A percentile compares a stretch with the other conserved stretches of the same genome.
These are phyloP conservation scores for Spheniscus mendiculus DNA, from an alignment of 2,113 vertebrate species.

Conservation along the genomic window DNA sequence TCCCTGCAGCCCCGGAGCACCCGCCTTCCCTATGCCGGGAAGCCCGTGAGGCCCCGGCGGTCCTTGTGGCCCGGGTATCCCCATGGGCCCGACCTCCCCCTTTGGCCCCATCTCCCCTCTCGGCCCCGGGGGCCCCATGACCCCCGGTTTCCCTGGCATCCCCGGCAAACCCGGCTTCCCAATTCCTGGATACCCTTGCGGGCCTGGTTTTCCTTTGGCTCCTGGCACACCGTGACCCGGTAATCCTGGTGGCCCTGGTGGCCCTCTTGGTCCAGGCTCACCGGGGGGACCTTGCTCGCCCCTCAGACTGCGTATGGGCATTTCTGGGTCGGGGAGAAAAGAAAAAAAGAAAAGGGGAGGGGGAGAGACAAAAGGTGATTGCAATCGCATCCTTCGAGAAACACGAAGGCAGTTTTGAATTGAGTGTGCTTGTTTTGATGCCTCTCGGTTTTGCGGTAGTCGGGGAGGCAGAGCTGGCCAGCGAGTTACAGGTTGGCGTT, in stretches of 20 bases:
- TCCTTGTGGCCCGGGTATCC: conserved; percentile 87
- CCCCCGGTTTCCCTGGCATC: conserved; percentile 89
- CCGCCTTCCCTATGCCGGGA: conserved; percentile 90
- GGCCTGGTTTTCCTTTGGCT: conserved; percentile 86
- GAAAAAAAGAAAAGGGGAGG: not conserved
- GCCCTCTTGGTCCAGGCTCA: conserved; percentile 87
- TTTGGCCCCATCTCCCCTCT: conserved; percentile 89
- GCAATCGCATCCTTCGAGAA: not conserved
- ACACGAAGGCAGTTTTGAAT: not conserved
- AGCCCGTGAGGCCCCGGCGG: conserved; percentile 88
- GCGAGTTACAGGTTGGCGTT: not conserved
- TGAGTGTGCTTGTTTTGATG: not conserved
- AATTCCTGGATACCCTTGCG: conserved; percentile 85
- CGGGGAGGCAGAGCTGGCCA: not conserved
- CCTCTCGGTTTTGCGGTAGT: not conserved
- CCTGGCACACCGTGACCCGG: conserved; percentile 85
- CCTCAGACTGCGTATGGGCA: conserved; percentile 78
- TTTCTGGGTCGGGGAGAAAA: conserved; percentile 68
- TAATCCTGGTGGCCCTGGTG: conserved; percentile 86
- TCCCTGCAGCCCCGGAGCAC: conserved; percentile 88
- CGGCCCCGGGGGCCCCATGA: conserved; percentile 84
- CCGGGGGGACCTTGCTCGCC: conserved; percentile 88
- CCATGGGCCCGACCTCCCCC: conserved; percentile 85
- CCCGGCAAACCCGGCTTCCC: conserved; percentile 93
- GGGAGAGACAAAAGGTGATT: not conserved